phyloP scores from a whole-genome alignment of 2,888 invertebrate species.

The Melanophora roralis region DNA sequence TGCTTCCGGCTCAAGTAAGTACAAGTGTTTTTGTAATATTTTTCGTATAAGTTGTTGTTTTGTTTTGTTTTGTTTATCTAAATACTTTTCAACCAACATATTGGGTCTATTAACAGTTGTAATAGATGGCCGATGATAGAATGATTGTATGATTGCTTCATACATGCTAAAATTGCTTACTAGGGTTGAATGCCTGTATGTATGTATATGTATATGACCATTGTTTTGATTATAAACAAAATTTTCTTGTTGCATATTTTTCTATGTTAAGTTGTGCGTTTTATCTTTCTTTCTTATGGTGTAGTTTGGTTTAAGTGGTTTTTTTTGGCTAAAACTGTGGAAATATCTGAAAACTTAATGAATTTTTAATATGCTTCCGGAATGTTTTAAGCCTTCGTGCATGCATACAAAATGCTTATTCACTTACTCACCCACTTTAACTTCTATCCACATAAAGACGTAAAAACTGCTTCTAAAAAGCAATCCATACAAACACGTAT shows the following conservation, averaged over 20 bases:
- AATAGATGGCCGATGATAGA: conserved; percentile 21
- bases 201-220: no score
- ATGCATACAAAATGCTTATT: conserved; percentile 21
- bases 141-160: background rate
- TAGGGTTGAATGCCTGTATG: conserved; percentile 3
- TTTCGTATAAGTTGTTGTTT: no score
- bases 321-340: conserved; percentile 70
- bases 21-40: conserved; percentile 45
- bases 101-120: conserved; percentile 45
- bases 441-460: conserved; percentile 10
- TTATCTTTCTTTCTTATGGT: conserved; percentile 31
- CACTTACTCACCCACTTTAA: background rate
- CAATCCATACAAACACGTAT: conserved; percentile 19
- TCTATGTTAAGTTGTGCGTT: background rate
- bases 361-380: conserved; percentile 76
- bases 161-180: background rate
- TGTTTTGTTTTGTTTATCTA: no score
- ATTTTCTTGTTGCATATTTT: conserved; percentile 45
- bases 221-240: conserved; percentile 50
- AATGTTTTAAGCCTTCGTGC: conserved; percentile 65
- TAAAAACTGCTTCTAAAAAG: conserved; percentile 54
- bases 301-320: conserved; percentile 65
- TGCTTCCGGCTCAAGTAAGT: conserved; percentile 92
- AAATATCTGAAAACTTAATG: conserved; percentile 75
- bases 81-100: background rate